phyloP scores from a whole-genome alignment of 2,888 invertebrate genomes.

The Aporophyla nigra region DNA sequence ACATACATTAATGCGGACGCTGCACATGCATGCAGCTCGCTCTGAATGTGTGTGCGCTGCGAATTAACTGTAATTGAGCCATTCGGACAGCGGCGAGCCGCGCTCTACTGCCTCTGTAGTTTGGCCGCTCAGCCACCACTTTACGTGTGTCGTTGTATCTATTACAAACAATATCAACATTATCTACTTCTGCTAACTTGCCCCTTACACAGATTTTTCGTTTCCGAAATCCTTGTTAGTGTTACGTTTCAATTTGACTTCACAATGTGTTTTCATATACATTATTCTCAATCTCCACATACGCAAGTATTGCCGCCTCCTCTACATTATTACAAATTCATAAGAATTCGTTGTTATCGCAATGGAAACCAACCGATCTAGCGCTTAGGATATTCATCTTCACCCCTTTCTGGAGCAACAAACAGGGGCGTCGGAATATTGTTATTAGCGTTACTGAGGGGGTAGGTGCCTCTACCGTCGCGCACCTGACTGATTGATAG shows the following conservation, averaged over 20 bases:
- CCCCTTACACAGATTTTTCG: conserved; percentile 42
- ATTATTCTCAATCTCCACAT: background rate
- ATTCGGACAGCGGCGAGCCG: conserved; percentile 86
- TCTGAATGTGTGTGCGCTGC: conserved; percentile 89
- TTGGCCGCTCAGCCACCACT: conserved; percentile 76
- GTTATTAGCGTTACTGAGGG: conserved; percentile 90
- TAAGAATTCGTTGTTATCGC: conserved; percentile 72
- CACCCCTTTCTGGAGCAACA: conserved; percentile 89
- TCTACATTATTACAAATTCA: conserved; percentile 47
- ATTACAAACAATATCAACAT: conserved; percentile 69
- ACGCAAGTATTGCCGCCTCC: conserved; percentile 1
- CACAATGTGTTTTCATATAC: background rate
- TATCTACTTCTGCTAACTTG: conserved; percentile 60
- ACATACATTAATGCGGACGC: conserved; percentile 89
- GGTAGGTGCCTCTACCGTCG: conserved; percentile 86
- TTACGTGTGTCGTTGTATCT: conserved; percentile 64
- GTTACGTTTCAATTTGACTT: conserved; percentile 1
- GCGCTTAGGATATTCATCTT: conserved; percentile 87
- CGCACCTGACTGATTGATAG: conserved; percentile 91
- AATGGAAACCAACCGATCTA: conserved; percentile 77
- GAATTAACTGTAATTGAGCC: conserved; percentile 91
- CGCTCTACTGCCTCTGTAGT: conserved; percentile 83
- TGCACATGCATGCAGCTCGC: conserved; percentile 87
- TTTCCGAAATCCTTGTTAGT: conserved; percentile 2
- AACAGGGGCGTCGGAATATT: conserved; percentile 90